Evolutionary conservation across 2,888 invertebrate genomes (phyloP).

Genomic region (Chaetoderma sp.): DNA sequence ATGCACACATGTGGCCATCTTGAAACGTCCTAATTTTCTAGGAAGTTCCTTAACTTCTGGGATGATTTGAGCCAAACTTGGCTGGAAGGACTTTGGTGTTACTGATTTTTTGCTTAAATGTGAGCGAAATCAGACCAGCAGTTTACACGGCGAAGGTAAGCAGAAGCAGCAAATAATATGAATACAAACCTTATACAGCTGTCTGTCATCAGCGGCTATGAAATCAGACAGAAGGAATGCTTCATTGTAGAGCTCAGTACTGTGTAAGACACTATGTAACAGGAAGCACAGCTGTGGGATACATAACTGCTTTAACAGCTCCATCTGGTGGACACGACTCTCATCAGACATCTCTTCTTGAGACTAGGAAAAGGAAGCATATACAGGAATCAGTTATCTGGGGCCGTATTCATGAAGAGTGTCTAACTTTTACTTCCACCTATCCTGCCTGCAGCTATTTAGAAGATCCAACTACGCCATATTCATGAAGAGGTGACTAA

Average conservation of each 20-base stretch:
- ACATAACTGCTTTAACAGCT: slow-evolving; percentile 82
- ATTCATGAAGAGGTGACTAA: no score
- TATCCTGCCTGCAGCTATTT: no score
- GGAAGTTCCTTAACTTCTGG: no score
- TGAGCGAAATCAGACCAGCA: no score
- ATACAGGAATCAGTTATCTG: background rate
- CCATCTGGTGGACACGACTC: slow-evolving; percentile 78
- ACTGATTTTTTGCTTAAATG: no score
- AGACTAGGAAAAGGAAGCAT: slow-evolving; percentile 1
- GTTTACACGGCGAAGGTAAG: background rate
- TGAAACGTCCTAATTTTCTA: no score
- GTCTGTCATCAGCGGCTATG: slow-evolving; percentile 82
- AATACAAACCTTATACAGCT: slow-evolving; percentile 79
- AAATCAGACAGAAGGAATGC: slow-evolving; percentile 84
- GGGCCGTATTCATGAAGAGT: background rate
- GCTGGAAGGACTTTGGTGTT: no score
- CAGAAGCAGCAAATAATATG: background rate
- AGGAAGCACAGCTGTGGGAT: slow-evolving; percentile 86
- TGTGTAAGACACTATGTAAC: slow-evolving; percentile 82
- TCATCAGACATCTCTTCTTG: slow-evolving; percentile 54
- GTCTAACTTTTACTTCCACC: background rate
- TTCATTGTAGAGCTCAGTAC: slow-evolving; percentile 81
- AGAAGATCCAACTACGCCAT: no score
- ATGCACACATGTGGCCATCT: no score
- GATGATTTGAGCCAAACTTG: no score